phyloP scores from a whole-genome alignment of 2,113 vertebrate genomes.

The Scopus umbretta region DNA sequence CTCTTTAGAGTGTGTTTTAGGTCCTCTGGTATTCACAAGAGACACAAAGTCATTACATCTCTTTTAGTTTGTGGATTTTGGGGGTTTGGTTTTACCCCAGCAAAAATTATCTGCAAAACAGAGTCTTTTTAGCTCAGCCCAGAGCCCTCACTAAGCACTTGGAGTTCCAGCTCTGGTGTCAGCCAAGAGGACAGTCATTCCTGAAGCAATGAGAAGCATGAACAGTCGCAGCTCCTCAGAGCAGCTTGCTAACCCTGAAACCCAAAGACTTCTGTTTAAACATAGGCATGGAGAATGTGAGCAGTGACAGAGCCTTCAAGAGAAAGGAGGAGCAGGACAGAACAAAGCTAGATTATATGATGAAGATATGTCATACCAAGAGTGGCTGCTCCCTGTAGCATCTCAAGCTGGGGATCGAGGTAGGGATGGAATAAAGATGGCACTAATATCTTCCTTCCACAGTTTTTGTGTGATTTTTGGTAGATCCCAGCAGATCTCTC shows the following conservation, averaged over 20 bases:
- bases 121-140: not conserved
- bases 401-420: not conserved
- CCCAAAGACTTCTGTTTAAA: not conserved
- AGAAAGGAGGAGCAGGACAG: not conserved
- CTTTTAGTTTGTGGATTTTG: not conserved
- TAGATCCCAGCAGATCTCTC: not conserved
- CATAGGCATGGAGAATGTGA: fast-evolving
- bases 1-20: not conserved
- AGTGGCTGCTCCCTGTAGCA: not conserved
- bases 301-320: not conserved
- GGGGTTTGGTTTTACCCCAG: not conserved
- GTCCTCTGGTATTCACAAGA: not conserved
- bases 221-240: not conserved
- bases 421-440: not conserved
- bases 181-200: not conserved
- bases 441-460: not conserved
- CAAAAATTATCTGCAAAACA: not conserved
- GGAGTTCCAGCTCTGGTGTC: not conserved
- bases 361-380: not conserved
- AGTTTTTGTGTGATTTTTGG: not conserved
- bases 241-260: not conserved
- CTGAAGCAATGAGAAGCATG: not conserved
- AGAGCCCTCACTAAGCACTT: not conserved
- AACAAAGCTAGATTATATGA: not conserved
- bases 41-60: not conserved